A percentile compares a stretch with the other conserved stretches of the same genome.
Conservation (phyloP, 2,888 invertebrate species). For the Diarsia brunnea region DNA sequence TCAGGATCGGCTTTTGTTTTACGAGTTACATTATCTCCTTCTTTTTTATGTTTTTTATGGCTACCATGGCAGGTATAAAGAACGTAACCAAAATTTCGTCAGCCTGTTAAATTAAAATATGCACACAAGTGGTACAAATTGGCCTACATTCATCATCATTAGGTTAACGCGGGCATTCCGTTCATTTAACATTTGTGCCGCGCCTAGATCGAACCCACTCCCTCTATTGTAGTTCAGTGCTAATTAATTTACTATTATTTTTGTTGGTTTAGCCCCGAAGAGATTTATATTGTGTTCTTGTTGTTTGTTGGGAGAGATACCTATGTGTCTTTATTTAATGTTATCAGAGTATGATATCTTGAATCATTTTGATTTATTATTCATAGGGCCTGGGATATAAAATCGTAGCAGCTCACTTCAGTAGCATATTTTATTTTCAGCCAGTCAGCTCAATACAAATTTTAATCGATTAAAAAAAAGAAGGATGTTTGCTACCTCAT, state of each 20-base stretch:
- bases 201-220: conserved; percentile 65
- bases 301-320: not conserved
- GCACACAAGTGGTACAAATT: conserved; percentile 63
- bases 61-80: conserved; percentile 1
- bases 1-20: not conserved
- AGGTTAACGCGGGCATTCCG: conserved; percentile 61
- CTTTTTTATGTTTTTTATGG: too few species aligned
- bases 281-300: conserved; percentile 31
- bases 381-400: too few species aligned
- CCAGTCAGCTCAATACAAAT: not conserved
- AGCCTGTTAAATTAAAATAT: conserved; percentile 62
- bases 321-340: not conserved
- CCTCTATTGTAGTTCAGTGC: conserved; percentile 53
- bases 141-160: conserved; percentile 62
- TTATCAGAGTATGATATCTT: not conserved
- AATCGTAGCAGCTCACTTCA: too few species aligned
- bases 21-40: not conserved
- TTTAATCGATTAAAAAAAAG: too few species aligned
- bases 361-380: not conserved
- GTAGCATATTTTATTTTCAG: not conserved
- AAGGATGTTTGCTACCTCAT: too few species aligned
- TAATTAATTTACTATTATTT: conserved; percentile 63
- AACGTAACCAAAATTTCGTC: conserved; percentile 41
- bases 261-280: conserved; percentile 36
- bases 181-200: conserved; percentile 66